These are phyloP conservation scores for Disparrhopalites patrizii DNA, from an alignment of 2,888 invertebrate species.

Conservation along the genomic window DNA sequence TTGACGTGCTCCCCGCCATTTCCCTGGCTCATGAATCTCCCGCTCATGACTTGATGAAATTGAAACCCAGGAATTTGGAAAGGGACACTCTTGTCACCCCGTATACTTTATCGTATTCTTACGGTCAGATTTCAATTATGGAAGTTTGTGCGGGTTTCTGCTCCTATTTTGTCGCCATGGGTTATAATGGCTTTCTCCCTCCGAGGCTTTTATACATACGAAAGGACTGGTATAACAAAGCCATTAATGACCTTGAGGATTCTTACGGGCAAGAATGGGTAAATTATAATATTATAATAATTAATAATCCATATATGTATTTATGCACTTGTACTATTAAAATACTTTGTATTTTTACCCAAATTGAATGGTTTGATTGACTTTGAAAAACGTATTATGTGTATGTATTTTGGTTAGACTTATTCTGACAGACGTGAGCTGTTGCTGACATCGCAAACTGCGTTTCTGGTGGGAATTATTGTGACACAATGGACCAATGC, in stretches of 20 bases:
- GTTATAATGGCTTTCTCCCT: conserved; percentile 57
- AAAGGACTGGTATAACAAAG: conserved; percentile 55
- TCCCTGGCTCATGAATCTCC: conserved; percentile 30
- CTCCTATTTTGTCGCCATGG: conserved; percentile 57
- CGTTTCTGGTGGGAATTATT: conserved; percentile 39
- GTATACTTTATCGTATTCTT: conserved; percentile 36
- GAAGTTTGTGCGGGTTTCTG: conserved; percentile 58
- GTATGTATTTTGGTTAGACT: conserved; percentile 26
- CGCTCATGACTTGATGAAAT: conserved; percentile 31
- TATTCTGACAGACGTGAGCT: conserved; percentile 51
- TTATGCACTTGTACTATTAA: background rate
- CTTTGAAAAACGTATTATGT: background rate
- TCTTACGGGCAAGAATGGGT: conserved; percentile 53
- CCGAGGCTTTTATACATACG: conserved; percentile 53
- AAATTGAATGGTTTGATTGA: background rate
- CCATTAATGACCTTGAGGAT: conserved; percentile 56
- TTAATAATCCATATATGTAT: background rate
- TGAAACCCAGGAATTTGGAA: conserved; percentile 28
- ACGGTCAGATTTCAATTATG: conserved; percentile 51
- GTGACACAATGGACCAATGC: conserved; percentile 40
- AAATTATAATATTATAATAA: conserved; percentile 16
- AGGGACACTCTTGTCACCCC: conserved; percentile 28
- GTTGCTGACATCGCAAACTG: conserved; percentile 55
- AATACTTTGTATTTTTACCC: background rate
- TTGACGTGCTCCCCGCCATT: conserved; percentile 25